phyloP scores from a whole-genome alignment of 2,113 vertebrate species.

The Connochaetes taurinus region DNA sequence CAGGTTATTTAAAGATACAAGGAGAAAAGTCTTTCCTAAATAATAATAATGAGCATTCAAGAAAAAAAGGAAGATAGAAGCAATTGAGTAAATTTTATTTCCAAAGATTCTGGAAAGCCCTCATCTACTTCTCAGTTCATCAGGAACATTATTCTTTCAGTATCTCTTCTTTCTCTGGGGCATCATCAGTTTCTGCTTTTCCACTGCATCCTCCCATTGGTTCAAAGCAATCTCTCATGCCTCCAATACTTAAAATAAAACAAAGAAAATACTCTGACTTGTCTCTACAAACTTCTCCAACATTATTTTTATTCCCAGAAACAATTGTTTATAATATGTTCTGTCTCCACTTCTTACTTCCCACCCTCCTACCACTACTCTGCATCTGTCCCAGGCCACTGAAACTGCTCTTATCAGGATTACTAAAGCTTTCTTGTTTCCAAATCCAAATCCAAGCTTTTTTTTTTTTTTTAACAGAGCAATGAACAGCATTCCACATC shows the following conservation, averaged over 20 bases:
- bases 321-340: not conserved
- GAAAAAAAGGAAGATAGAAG: not conserved
- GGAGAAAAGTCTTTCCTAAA: not conserved
- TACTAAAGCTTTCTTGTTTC: not conserved
- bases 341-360: not conserved
- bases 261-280: not conserved
- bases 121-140: not conserved
- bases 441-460: not conserved
- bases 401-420: not conserved
- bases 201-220: not conserved
- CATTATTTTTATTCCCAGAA: not conserved
- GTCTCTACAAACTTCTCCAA: not conserved
- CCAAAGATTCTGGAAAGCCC: not conserved
- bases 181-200: not conserved
- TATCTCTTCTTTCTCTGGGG: not conserved
- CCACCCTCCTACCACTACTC: not conserved
- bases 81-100: not conserved
- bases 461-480: not conserved
- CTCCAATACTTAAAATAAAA: not conserved
- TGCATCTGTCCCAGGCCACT: not conserved
- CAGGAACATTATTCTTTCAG: not conserved
- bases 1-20: not conserved
- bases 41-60: not conserved
- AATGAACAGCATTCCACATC: not conserved
- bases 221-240: not conserved